Conservation (phyloP, 2,797 vertebrate species). For the Natrix natrix region DNA sequence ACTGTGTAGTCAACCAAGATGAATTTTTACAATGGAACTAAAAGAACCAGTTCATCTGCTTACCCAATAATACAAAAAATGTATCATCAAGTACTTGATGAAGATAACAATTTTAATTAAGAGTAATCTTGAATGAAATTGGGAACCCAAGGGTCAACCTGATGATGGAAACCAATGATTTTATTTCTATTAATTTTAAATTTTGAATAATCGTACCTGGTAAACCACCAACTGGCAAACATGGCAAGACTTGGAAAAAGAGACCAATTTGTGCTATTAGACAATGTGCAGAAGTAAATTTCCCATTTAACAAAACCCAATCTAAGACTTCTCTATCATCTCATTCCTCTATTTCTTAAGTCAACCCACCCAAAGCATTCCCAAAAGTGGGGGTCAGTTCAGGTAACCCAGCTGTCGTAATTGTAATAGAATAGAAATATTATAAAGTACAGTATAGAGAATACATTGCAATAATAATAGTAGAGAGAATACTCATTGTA, state of each 20-base stretch:
- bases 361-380: background rate
- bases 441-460: background rate
- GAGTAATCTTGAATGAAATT: background rate
- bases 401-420: background rate
- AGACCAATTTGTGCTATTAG: background rate
- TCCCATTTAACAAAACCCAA: background rate
- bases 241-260: background rate
- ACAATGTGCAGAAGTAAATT: background rate
- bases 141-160: background rate
- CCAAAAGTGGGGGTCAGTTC: background rate
- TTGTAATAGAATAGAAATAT: background rate
- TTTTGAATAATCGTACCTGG: background rate
- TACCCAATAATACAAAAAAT: background rate
- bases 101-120: background rate
- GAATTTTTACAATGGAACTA: background rate
- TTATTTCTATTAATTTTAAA: background rate
- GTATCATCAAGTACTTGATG: background rate
- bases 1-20: background rate
- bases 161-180: background rate
- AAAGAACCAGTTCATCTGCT: background rate
- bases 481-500: background rate
- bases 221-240: background rate
- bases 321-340: background rate
- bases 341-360: background rate
- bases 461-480: background rate